Conservation (phyloP, 2,888 invertebrate genomes). For the Chironomus tentans region DNA sequence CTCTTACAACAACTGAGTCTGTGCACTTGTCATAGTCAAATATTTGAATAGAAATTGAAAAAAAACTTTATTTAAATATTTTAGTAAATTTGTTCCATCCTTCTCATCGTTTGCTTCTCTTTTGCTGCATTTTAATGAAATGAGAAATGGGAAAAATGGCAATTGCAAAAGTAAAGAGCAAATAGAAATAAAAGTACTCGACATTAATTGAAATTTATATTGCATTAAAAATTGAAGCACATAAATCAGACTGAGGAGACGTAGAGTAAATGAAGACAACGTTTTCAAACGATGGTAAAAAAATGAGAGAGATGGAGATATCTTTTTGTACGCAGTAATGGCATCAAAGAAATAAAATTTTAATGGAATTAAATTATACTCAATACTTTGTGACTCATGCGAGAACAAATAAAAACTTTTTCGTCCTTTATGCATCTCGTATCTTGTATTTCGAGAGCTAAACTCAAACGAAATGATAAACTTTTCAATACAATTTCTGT, state of each 20-base stretch:
- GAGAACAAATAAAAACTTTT: background rate
- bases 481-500: too few species aligned
- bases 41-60: background rate
- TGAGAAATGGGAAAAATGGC: background rate
- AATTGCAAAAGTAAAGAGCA: background rate
- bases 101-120: background rate
- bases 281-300: background rate
- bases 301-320: background rate
- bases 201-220: conserved; percentile 11
- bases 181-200: background rate
- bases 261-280: background rate
- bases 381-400: background rate
- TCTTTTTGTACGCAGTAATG: background rate
- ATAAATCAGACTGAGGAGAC: too few species aligned
- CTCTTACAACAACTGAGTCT: background rate
- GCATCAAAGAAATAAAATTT: background rate
- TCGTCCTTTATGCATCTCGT: background rate
- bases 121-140: background rate
- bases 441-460: too few species aligned
- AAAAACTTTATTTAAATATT: too few species aligned
- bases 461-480: too few species aligned
- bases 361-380: background rate
- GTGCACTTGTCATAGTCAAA: background rate
- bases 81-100: background rate
- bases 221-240: conserved; percentile 3